These are phyloP conservation scores for Columbina picui DNA, from an alignment of 2,113 vertebrate genomes.

Conservation along the genomic window DNA sequence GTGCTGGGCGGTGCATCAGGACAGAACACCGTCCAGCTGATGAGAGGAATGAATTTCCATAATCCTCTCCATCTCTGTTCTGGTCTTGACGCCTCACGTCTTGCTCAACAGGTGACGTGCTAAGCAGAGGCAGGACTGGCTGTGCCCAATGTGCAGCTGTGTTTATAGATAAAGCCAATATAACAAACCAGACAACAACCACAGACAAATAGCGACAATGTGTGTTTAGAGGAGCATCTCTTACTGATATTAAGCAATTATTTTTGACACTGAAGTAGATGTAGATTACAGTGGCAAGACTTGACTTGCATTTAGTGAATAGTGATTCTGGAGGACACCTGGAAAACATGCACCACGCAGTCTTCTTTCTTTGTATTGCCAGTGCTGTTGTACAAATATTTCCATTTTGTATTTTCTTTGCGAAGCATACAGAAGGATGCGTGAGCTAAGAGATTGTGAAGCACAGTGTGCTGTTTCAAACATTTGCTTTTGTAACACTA, in stretches of 20 bases:
- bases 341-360: neutral
- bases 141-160: neutral
- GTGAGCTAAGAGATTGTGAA: neutral
- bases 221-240: neutral
- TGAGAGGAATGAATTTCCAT: neutral
- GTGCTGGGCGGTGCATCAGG: neutral
- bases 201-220: rapidly evolving
- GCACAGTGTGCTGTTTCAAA: neutral
- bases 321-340: neutral
- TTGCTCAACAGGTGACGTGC: neutral
- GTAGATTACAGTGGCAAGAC: neutral
- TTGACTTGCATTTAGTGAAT: neutral
- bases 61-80: neutral
- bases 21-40: neutral
- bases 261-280: neutral
- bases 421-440: neutral
- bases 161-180: neutral
- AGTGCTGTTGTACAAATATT: neutral
- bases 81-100: neutral
- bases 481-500: neutral
- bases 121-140: neutral
- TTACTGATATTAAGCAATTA: neutral
- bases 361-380: neutral
- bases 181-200: neutral
- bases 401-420: neutral